Base-by-base conservation (phyloP, 2,888 invertebrate species). In the Cepaea hortensis region DNA sequence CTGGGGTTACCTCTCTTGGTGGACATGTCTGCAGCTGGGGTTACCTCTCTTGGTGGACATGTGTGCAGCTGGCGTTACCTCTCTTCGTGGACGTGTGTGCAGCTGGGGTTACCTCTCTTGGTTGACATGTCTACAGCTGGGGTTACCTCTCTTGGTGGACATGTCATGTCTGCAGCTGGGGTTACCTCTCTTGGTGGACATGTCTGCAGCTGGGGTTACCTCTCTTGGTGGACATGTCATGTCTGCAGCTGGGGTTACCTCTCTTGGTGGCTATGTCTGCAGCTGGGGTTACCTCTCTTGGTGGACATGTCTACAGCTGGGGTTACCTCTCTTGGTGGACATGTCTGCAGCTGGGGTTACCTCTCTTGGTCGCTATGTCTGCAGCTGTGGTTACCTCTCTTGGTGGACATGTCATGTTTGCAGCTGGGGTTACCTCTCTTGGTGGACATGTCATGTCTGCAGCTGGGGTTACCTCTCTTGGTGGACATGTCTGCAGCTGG, bases 141-240 rank as follows among this genome's bases (percentile, higher is more conserved):
- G n/a, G n/a, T n/a, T n/a, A n/a, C n/a, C n/a, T 90, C 80, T 92
- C 92, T 1, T 92, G 92, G 92, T 92, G 92, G 92, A 93, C 92
- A 11, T 91, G 91, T 86, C 35, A n/a, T n/a, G n/a, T n/a, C n/a
- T 92, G 61, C 91, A 90, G 87, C 90, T 92, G 86, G 91, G n/a
- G n/a, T n/a, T n/a, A n/a, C n/a, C n/a, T 90, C 80, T 92, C 92
- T 1, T 92, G 92, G 92, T 92, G 92, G 92, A 93, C 92, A 11
- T 91, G 91, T 86, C 35, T 92, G 61, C 91, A 90, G 87, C 90
- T 92, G 86, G 91, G n/a, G n/a, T n/a, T n/a, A n/a, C n/a, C n/a
- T 90, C 80, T 92, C 92, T 1, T 92, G 92, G 92, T 92, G 92
- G 92, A 93, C 92, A 11, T 91, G 91, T 86, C 35, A n/a, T n/a